Evolutionary conservation across 2,113 vertebrate genomes (phyloP).

Genomic region (Microtus oregoni): DNA sequence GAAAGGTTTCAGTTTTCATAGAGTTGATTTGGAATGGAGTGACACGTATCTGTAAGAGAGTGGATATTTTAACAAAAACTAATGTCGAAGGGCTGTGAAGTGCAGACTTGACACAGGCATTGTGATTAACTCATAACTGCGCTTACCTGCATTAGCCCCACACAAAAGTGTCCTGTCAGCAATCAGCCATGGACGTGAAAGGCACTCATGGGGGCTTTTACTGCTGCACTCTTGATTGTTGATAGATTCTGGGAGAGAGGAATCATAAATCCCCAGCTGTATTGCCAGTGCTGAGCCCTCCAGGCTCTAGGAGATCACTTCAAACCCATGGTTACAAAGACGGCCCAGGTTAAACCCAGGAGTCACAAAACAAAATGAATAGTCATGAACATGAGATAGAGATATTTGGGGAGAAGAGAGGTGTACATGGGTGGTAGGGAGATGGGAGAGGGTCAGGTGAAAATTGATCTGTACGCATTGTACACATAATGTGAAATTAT

Average conservation of each 20-base stretch:
- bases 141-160: not conserved
- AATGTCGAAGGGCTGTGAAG: not conserved
- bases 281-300: not conserved
- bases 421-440: not conserved
- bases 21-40: slow-evolving; percentile 23
- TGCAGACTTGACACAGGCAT: not conserved
- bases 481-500: not conserved
- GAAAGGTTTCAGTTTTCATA: not conserved
- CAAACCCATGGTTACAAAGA: not conserved
- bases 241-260: too few relatives aligned
- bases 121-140: not conserved
- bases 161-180: not conserved
- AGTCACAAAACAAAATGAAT: not conserved
- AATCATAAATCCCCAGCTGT: too few relatives aligned
- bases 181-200: not conserved
- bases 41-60: not conserved
- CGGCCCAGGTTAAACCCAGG: not conserved
- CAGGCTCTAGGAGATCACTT: not conserved
- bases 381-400: not conserved
- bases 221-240: not conserved
- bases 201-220: not conserved
- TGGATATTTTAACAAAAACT: not conserved
- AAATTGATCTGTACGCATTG: too few relatives aligned
- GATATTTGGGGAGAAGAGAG: not conserved
- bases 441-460: not conserved